Evolutionary conservation across 92 coral and sea anemone species (phyloP), one percentile per base, ranked within the genome.

Genomic region (Palythoa caribaeorum): DNA sequence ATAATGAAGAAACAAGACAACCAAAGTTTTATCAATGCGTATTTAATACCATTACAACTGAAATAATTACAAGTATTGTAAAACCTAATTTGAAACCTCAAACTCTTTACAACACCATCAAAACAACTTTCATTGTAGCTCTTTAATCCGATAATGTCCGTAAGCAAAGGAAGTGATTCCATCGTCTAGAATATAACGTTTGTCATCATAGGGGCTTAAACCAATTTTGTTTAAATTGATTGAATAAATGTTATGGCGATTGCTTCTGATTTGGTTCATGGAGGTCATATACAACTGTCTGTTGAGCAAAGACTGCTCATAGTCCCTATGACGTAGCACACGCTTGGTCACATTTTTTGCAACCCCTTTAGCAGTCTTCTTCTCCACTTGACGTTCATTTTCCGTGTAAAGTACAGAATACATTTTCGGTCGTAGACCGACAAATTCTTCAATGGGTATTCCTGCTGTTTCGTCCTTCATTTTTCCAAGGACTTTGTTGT

Each of bases 401-500:
- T 90, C 84, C 3, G 55, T 84, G 87, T 87, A 88, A n/a, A 84
- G 55, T 38, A 91, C 52, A 54, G 93, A 81, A 80, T 80, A 74
- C 93, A 90, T 90, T 51, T 87, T 80, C 19, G 90, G 89, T 28
- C 85, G 39, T 38, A 74, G 89, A 28, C 89, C 89, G n/a, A 84
- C 79, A 84, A 85, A 90, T 79, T 83, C 89, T 70, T 91, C 83
- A 44, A 84, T 91, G 68, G 94, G 87, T 3, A 88, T 85, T 1
- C 91, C 88, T 38, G 83, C 90, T 36, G 93, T 91, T 44, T 81
- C 88, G 76, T 91, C 91, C 38, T 87, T 84, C 88, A 92, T 88
- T 38, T 88, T 88, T 10, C 85, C 90, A 17, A 92, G 36, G n/a
- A 92, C 92, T 63, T 92, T 92, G 80, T 88, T 91, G 92, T 90